Evolutionary conservation across 2,888 invertebrate species (phyloP).

Genomic region (Charanyca ferruginea): DNA sequence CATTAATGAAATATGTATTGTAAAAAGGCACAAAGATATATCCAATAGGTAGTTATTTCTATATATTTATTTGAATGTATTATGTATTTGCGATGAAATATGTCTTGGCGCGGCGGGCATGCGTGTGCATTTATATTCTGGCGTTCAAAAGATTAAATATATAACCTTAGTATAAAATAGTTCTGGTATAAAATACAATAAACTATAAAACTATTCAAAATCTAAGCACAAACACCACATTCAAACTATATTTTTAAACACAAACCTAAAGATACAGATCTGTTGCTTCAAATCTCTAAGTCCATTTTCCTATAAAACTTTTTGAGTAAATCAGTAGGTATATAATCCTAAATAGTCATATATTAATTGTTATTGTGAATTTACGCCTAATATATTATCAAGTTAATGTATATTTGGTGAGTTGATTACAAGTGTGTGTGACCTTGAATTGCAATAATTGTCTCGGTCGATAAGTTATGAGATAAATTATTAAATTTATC

Average conservation of each 20-base stretch:
- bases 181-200: constrained; percentile 35
- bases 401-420: background rate
- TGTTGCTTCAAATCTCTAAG: constrained; percentile 24
- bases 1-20: too few relatives aligned
- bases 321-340: background rate
- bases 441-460: constrained; percentile 26
- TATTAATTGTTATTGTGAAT: background rate
- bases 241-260: constrained; percentile 15
- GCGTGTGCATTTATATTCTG: too few relatives aligned
- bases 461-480: constrained; percentile 25
- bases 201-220: constrained; percentile 31
- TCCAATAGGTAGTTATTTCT: too few relatives aligned
- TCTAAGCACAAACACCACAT: constrained; percentile 44
- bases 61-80: too few relatives aligned
- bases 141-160: too few relatives aligned
- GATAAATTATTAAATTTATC: constrained; percentile 22
- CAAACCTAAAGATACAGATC: constrained; percentile 13
- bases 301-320: constrained; percentile 22
- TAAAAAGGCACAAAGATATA: too few relatives aligned
- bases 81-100: too few relatives aligned
- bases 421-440: background rate
- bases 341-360: too few relatives aligned
- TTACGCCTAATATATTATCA: background rate
- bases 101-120: too few relatives aligned
- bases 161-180: constrained; percentile 45